Evolutionary conservation across 2,888 invertebrate species (phyloP).

Genomic region (Pyrocoelia pectoralis): DNA sequence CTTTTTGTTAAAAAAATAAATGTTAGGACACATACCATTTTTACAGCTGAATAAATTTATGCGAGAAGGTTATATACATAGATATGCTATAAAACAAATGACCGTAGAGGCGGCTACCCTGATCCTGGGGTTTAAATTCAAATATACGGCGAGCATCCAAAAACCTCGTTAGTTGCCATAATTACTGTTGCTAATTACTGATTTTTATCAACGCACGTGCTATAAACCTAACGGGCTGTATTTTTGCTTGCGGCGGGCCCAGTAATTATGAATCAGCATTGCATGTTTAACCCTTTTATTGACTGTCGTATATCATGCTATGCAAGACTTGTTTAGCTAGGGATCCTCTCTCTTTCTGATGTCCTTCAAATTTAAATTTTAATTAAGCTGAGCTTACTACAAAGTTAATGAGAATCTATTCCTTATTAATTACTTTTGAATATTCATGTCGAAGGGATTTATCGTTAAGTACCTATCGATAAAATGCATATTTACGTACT

Average conservation of each 20-base stretch:
- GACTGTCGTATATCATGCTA: constrained; percentile 56
- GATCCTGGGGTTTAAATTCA: constrained; percentile 51
- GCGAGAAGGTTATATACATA: constrained; percentile 45
- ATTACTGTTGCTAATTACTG: constrained; percentile 62
- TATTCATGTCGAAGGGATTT: constrained; percentile 32
- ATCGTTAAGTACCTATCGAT: constrained; percentile 28
- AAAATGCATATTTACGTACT: constrained; percentile 3
- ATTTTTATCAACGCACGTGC: constrained; percentile 61
- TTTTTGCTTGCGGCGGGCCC: constrained; percentile 51
- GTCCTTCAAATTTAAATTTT: constrained; percentile 44
- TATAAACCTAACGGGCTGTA: constrained; percentile 52
- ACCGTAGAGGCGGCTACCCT: constrained; percentile 49
- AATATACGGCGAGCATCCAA: constrained; percentile 46
- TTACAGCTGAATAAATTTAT: constrained; percentile 32
- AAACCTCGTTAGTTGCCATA: constrained; percentile 61
- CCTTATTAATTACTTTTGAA: constrained; percentile 36
- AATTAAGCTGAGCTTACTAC: constrained; percentile 37
- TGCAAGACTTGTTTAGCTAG: constrained; percentile 37
- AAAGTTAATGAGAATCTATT: constrained; percentile 35
- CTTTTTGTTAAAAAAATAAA: constrained; percentile 5
- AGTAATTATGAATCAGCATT: constrained; percentile 57
- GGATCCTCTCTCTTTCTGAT: constrained; percentile 32
- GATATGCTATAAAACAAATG: constrained; percentile 55
- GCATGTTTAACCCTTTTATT: constrained; percentile 59
- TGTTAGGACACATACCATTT: constrained; percentile 20